A percentile compares a stretch with the other conserved stretches of the same genome.
Evolutionary conservation across 1,140 invertebrate species (phyloP).

Genomic region (Pseudachorutes palmiensis): DNA sequence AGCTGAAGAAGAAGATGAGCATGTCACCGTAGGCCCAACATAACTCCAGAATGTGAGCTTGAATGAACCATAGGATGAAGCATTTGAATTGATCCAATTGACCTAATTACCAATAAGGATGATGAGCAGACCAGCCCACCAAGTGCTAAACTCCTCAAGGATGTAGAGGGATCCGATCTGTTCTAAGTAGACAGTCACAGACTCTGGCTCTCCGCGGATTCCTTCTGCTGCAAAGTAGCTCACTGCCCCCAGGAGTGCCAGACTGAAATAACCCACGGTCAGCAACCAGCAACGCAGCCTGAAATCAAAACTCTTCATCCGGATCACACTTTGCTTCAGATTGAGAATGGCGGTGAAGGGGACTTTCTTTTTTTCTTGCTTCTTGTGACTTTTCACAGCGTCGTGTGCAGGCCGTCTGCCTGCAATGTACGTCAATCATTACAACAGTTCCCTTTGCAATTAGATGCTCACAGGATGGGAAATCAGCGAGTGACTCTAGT

Average conservation of each 20-base stretch:
- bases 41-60: constrained; percentile 22
- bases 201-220: neutral
- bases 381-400: neutral
- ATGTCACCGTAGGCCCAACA: constrained; percentile 25
- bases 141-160: constrained; percentile 1
- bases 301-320: too few species aligned
- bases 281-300: too few species aligned
- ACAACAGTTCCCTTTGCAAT: too few species aligned
- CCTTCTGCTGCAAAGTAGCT: constrained; percentile 8
- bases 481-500: neutral
- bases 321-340: too few species aligned
- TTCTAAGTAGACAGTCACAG: constrained; percentile 5
- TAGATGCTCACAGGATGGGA: neutral
- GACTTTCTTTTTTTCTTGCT: neutral
- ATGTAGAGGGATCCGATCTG: constrained; percentile 14
- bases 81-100: neutral
- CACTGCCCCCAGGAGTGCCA: too few species aligned
- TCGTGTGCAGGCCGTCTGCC: neutral
- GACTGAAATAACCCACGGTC: too few species aligned
- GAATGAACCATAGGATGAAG: neutral
- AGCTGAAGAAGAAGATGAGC: constrained; percentile 18
- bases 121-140: constrained; percentile 15
- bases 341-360: too few species aligned
- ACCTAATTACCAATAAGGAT: constrained; percentile 5
- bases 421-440: too few species aligned